A percentile compares a stretch with the other conserved stretches of the same genome.
These are phyloP conservation scores for Tetramorium alpestre DNA, from an alignment of 1,140 invertebrate genomes.

Conservation along the genomic window DNA sequence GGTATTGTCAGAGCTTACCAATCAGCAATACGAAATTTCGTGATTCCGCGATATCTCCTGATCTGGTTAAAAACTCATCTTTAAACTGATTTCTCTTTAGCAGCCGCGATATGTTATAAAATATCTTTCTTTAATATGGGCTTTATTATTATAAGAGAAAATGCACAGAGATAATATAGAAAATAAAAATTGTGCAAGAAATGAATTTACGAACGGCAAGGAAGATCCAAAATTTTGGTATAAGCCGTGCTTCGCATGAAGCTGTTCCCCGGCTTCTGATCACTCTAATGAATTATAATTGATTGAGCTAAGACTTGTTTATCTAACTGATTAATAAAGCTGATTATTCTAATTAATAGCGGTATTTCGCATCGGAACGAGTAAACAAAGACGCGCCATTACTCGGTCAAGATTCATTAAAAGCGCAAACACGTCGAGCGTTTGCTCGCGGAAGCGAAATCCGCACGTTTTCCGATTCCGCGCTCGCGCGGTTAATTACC, in stretches of 20 bases:
- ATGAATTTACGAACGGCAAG: background rate
- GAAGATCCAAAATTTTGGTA: background rate
- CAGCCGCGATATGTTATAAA: background rate
- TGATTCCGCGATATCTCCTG: conserved; percentile 73
- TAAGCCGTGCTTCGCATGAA: conserved; percentile 1
- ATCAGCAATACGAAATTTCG: conserved; percentile 81
- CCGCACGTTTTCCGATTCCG: conserved; percentile 63
- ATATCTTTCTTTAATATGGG: background rate
- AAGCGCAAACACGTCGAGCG: conserved; percentile 68
- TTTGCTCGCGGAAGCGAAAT: conserved; percentile 30
- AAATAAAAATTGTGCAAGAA: background rate
- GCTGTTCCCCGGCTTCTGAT: conserved; percentile 33
- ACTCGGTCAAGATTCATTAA: conserved; percentile 74
- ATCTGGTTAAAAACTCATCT: background rate
- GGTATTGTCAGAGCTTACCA: conserved; percentile 82
- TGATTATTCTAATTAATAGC: conserved; percentile 61
- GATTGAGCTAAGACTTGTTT: conserved; percentile 48
- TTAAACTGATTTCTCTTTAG: background rate
- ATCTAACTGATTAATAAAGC: conserved; percentile 59
- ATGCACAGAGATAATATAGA: background rate
- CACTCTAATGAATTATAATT: conserved; percentile 53
- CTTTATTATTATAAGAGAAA: background rate
- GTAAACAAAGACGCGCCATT: conserved; percentile 62
- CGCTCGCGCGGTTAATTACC: conserved; percentile 69
- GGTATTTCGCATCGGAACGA: conserved; percentile 55